Percentiles rank a stretch among this genome's conserved stretches.
Evolutionary conservation across 1,140 invertebrate genomes (phyloP).

Genomic region (Trachymyrmex cornetzi): DNA sequence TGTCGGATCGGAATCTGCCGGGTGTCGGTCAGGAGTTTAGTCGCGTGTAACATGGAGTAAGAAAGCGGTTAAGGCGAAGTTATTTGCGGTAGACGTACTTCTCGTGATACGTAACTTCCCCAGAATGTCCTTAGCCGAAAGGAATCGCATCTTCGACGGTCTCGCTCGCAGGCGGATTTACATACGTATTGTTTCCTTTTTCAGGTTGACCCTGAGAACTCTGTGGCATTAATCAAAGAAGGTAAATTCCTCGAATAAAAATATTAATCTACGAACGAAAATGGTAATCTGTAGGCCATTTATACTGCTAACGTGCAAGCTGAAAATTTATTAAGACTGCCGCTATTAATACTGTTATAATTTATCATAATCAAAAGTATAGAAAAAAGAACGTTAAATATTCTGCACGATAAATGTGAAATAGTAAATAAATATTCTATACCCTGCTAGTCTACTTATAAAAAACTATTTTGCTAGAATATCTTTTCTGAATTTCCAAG

Average conservation of each 20-base stretch:
- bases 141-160: conserved; percentile 23
- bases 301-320: conserved; percentile 8
- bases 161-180: conserved; percentile 43
- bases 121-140: conserved; percentile 46
- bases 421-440: not conserved
- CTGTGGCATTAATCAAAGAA: conserved; percentile 87
- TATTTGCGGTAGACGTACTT: conserved; percentile 47
- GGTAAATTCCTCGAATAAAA: conserved; percentile 80
- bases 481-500: not conserved
- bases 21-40: conserved; percentile 57
- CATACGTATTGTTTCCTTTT: conserved; percentile 77
- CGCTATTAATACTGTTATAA: not conserved
- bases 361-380: conserved; percentile 47
- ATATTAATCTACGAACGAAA: conserved; percentile 41
- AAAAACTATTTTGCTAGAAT: not conserved
- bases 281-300: conserved; percentile 15
- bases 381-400: conserved; percentile 18
- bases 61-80: conserved; percentile 60
- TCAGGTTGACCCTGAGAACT: conserved; percentile 86
- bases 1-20: conserved; percentile 40
- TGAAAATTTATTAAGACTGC: conserved; percentile 39
- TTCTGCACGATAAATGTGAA: not conserved
- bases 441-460: not conserved
- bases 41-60: conserved; percentile 61
- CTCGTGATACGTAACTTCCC: conserved; percentile 48